Evolutionary conservation across 2,797 vertebrate genomes (phyloP).

Genomic region (Neostethus bicornis): DNA sequence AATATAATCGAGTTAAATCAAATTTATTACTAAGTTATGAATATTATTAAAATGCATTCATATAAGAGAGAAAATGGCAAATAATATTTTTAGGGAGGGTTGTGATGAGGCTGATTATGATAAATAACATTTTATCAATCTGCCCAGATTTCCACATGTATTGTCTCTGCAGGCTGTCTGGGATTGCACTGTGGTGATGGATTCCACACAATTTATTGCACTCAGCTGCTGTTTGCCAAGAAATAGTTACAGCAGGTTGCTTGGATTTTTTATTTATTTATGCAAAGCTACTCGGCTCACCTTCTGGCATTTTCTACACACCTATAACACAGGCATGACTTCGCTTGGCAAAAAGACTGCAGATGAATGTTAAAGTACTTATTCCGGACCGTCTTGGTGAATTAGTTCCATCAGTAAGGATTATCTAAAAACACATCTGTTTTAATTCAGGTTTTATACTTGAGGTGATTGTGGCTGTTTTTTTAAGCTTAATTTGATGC

Average conservation of each 20-base stretch:
- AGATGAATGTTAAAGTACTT: background rate
- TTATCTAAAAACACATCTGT: background rate
- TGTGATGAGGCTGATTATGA: too few relatives aligned
- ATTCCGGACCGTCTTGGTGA: too few relatives aligned
- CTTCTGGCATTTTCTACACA: conserved; percentile 1
- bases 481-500: background rate
- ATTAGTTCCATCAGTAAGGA: background rate
- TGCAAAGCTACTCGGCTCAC: conserved; percentile 16
- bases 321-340: conserved; percentile 3
- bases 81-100: background rate
- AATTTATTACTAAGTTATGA: too few relatives aligned
- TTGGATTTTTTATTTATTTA: conserved; percentile 11
- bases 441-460: background rate
- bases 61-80: background rate
- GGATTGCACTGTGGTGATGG: background rate
- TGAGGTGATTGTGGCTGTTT: background rate
- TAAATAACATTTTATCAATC: background rate
- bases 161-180: conserved; percentile 2
- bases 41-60: too few relatives aligned
- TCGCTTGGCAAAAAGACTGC: background rate
- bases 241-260: conserved; percentile 7
- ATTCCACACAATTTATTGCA: conserved; percentile 4
- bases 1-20: too few relatives aligned
- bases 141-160: background rate
- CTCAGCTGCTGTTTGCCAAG: background rate